A percentile compares a stretch with the other conserved stretches of the same genome.
Evolutionary conservation across 1,140 invertebrate genomes (phyloP).

Genomic region (Cotesia glomerata): DNA sequence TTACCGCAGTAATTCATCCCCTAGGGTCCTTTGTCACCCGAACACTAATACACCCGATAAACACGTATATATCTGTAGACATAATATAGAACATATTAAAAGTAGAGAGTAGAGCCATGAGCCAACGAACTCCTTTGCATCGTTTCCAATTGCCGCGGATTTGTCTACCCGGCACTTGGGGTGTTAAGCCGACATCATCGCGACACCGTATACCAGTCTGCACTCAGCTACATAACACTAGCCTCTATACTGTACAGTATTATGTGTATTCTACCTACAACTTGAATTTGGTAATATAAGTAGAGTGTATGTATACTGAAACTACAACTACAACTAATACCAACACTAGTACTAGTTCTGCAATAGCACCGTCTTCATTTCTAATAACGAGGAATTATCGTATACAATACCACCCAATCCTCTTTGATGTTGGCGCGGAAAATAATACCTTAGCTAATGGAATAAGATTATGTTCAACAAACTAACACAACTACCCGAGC

Average conservation of each 20-base stretch:
- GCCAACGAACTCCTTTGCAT: conserved; percentile 55
- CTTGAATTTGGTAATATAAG: no score
- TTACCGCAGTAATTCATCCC: conserved; percentile 45
- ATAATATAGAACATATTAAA: conserved; percentile 4
- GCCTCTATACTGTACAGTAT: no score
- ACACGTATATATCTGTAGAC: neutral
- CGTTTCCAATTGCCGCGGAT: conserved; percentile 60
- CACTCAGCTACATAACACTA: neutral
- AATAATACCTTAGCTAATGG: conserved; percentile 59
- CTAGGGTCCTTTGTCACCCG: conserved; percentile 43
- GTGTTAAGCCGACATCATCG: conserved; percentile 60
- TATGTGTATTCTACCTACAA: neutral
- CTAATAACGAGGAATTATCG: conserved; percentile 65
- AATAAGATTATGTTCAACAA: conserved; percentile 56
- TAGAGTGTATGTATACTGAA: no score
- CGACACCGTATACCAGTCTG: neutral
- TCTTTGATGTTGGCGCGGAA: conserved; percentile 61
- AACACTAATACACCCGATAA: no score
- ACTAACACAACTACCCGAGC: no score
- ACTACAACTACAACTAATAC: no score
- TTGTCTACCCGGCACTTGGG: conserved; percentile 55
- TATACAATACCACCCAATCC: conserved; percentile 60
- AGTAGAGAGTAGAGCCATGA: neutral
- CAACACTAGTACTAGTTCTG: no score
- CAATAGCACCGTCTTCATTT: conserved; percentile 12